Percentiles rank a stretch among this genome's conserved stretches.
These are phyloP conservation scores for Arge pagana DNA, from an alignment of 2,888 invertebrate species.

Conservation along the genomic window DNA sequence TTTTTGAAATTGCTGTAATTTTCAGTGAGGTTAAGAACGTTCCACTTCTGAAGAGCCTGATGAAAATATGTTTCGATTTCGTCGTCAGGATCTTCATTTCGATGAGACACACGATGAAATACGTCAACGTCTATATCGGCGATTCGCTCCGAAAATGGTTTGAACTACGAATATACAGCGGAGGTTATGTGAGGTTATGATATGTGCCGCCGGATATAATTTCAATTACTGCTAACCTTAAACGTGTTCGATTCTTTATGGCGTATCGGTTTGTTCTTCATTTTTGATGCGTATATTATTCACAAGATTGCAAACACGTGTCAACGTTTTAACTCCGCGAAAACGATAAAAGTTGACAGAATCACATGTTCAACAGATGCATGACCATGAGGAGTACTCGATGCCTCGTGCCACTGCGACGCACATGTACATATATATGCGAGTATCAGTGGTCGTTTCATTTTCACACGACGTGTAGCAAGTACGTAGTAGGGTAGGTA, in stretches of 20 bases:
- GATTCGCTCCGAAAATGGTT: conserved; percentile 86
- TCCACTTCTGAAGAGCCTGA: conserved; percentile 86
- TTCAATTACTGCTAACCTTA: conserved; percentile 61
- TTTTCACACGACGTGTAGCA: too few relatives aligned
- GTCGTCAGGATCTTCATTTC: conserved; percentile 71
- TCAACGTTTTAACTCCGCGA: too few relatives aligned
- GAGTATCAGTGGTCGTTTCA: too few relatives aligned
- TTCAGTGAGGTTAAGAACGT: conserved; percentile 82
- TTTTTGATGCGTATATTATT: too few relatives aligned
- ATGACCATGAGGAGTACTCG: too few relatives aligned
- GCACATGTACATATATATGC: too few relatives aligned
- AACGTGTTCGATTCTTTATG: conserved; percentile 80
- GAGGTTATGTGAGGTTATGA: conserved; percentile 5
- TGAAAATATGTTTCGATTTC: conserved; percentile 79
- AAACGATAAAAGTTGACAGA: too few relatives aligned
- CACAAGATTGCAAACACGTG: too few relatives aligned
- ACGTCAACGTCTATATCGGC: conserved; percentile 85
- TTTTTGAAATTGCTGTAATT: conserved; percentile 78
- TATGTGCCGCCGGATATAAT: background rate
- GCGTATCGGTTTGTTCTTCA: conserved; percentile 74
- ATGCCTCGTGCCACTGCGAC: too few relatives aligned
- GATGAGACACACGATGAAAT: conserved; percentile 81
- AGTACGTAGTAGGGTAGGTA: too few relatives aligned
- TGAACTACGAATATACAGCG: conserved; percentile 67
- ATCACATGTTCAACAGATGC: too few relatives aligned